Evolutionary conservation across 2,797 vertebrate species (phyloP).

Genomic region (Chiloscyllium punctatum): DNA sequence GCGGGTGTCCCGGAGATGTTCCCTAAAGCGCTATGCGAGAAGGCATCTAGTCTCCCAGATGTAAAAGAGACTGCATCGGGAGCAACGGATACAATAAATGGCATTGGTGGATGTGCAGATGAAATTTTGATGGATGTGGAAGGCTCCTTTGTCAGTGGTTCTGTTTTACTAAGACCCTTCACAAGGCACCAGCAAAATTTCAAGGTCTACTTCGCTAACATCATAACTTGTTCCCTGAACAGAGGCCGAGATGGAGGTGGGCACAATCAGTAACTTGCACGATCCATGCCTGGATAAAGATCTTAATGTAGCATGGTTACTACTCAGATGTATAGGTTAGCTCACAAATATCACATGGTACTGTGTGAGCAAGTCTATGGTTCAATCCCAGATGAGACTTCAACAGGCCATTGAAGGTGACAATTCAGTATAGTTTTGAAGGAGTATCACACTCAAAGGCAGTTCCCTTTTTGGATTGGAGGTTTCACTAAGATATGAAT

Average conservation of each 20-base stretch:
- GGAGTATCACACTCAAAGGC: neutral
- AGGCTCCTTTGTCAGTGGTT: neutral
- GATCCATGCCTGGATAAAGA: neutral
- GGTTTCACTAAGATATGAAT: neutral
- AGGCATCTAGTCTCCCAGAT: too few species aligned
- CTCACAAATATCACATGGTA: neutral
- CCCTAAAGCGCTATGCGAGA: too few species aligned
- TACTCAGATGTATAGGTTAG: neutral
- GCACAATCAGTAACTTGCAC: neutral
- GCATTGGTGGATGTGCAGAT: too few species aligned
- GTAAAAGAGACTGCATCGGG: too few species aligned
- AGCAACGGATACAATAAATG: too few species aligned
- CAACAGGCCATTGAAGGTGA: neutral
- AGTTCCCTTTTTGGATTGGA: neutral
- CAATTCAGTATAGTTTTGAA: neutral
- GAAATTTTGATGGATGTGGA: too few species aligned
- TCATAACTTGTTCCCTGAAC: neutral
- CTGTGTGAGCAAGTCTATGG: neutral
- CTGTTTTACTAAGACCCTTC: neutral
- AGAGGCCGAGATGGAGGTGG: neutral
- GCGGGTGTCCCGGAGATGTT: too few species aligned
- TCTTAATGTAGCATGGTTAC: neutral
- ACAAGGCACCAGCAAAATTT: neutral
- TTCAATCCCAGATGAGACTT: neutral
- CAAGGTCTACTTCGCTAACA: neutral